Evolutionary conservation across 2,888 invertebrate genomes (phyloP), one percentile per base, ranked within the genome.

Genomic region (Himalopsyche tibetana): DNA sequence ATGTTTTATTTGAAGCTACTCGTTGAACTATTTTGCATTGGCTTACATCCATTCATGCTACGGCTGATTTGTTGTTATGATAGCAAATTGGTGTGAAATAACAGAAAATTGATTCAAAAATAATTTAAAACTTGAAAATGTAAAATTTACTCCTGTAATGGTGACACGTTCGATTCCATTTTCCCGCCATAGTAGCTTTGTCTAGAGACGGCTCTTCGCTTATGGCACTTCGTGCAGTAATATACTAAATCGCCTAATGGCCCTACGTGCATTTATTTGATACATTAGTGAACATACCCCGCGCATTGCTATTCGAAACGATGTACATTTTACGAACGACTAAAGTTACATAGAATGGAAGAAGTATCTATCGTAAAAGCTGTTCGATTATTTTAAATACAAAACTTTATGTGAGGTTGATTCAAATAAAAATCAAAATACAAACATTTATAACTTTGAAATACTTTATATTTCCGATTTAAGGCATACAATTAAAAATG

Each of bases 141-240:
- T 36, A 69, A 69, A 69, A 69, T 69, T 69, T 69, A 6, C 28
- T 36, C 69, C 19, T 28, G 12, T 69, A 69, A 69, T 38, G 74
- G 74, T 38, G 36, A 12, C 74, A 74, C 74, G 74, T 74, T 74
- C 74, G 74, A 74, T 74, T 74, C 74, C 28, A 74, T 74, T 74
- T 38, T 36, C 74, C 74, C 74, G 74, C 74, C 74, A 74, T 74
- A 74, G 38, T 74, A 74, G 74, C 74, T 74, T 38, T 74, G 74
- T 74, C 74, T 74, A 74, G 74, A 12, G 74, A 74, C 15, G 36
- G 15, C 38, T 74, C 4, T 74, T 74, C 74, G 74, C 74, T 74
- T 74, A 74, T 74, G 74, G 74, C 74, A 74, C 74, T 74, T 74
- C 74, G 74, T 74, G 74, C 74, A 74, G 36, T 74, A 74, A 74